A percentile compares a stretch with the other conserved stretches of the same genome.
Conservation (phyloP, 2,797 vertebrate genomes). For the Hoplostethus mediterraneus region DNA sequence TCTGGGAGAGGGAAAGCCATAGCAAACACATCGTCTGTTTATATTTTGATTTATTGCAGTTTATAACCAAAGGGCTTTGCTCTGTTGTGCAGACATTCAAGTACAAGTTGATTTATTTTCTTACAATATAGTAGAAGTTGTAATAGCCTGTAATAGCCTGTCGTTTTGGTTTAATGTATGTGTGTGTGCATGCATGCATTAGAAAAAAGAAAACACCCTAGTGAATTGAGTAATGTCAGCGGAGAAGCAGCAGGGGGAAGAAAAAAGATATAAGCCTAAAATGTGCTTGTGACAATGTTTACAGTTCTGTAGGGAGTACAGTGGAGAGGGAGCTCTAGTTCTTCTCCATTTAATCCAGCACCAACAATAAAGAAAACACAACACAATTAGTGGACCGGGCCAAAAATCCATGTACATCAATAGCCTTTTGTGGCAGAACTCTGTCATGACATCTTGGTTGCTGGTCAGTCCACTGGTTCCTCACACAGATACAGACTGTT, state of each 20-base stretch:
- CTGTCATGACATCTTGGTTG: conserved; percentile 21
- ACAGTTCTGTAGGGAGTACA: conserved; percentile 4
- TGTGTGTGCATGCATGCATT: conserved; percentile 50
- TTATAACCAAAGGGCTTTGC: conserved; percentile 71
- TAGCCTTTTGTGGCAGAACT: conserved; percentile 24
- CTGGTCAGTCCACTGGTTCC: conserved; percentile 37
- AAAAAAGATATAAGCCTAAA: conserved; percentile 32
- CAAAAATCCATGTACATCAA: conserved; percentile 39
- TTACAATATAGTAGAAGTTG: conserved; percentile 45
- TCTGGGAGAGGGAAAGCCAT: conserved; percentile 55
- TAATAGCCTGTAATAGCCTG: conserved; percentile 39
- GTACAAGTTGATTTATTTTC: conserved; percentile 72
- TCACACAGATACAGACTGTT: conserved; percentile 18
- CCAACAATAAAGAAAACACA: conserved; percentile 21
- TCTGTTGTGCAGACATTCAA: conserved; percentile 70
- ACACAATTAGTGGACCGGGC: conserved; percentile 16
- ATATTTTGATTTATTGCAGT: conserved; percentile 78
- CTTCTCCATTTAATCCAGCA: conserved; percentile 10
- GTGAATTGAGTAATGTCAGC: conserved; percentile 60
- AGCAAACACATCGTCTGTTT: conserved; percentile 57
- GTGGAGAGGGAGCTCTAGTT: conserved; percentile 6
- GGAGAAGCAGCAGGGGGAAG: conserved; percentile 27
- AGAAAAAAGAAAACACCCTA: conserved; percentile 56
- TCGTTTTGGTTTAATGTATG: not conserved
- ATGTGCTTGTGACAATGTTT: conserved; percentile 16